phyloP scores from a whole-genome alignment of 2,797 vertebrate genomes.

The Cheirogaleus major region DNA sequence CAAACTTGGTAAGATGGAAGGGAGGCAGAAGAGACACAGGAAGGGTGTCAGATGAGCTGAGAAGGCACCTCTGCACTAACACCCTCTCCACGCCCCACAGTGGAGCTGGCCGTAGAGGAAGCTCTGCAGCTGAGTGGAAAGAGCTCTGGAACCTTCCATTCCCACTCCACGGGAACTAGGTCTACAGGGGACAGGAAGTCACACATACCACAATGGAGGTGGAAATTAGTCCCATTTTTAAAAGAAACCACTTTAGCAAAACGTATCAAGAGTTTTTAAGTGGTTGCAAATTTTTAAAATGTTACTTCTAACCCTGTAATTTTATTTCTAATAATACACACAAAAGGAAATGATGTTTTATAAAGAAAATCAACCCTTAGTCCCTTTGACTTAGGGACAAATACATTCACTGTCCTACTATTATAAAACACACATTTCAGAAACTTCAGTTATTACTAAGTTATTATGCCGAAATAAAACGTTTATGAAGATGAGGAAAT shows the following conservation, averaged over 20 bases:
- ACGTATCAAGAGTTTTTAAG: background rate
- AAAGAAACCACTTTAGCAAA: slow-evolving; percentile 4
- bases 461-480: background rate
- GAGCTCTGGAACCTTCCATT: no score
- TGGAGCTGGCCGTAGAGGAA: background rate
- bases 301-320: background rate
- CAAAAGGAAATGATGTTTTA: background rate
- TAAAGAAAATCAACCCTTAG: background rate
- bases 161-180: no score
- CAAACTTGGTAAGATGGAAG: background rate
- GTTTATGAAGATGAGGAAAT: background rate
- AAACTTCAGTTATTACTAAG: background rate
- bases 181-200: background rate
- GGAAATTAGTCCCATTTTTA: background rate
- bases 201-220: background rate
- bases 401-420: background rate
- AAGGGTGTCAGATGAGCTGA: background rate
- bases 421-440: background rate
- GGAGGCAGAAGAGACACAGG: background rate
- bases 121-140: background rate
- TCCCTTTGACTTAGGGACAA: background rate
- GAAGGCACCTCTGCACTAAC: background rate
- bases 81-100: background rate
- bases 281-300: background rate
- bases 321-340: slow-evolving; percentile 19